Percentiles rank a stretch among this genome's conserved stretches.
Evolutionary conservation across 1,140 invertebrate genomes (phyloP).

Genomic region (Pseudomyrmex sp.): DNA sequence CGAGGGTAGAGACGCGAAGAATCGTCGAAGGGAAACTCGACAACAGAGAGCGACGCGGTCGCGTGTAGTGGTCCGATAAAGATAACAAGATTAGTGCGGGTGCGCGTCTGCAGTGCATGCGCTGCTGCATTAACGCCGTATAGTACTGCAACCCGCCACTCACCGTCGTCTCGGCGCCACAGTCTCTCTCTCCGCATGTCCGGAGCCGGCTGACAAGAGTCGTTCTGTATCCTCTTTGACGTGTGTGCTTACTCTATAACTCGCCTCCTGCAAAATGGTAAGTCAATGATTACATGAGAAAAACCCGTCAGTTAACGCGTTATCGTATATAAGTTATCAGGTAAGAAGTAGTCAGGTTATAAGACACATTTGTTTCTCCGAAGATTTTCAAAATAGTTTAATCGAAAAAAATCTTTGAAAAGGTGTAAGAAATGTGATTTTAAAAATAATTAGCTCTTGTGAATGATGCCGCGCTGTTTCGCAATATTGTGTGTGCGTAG

Average conservation of each 20-base stretch:
- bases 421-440: not conserved
- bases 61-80: not conserved
- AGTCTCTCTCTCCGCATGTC: slow-evolving; percentile 82
- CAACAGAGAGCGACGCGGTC: not conserved
- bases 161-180: slow-evolving; percentile 73
- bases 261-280: slow-evolving; percentile 76
- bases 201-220: slow-evolving; percentile 78
- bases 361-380: not conserved
- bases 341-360: too few species aligned
- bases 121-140: slow-evolving; percentile 76
- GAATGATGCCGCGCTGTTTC: not conserved
- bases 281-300: slow-evolving; percentile 46
- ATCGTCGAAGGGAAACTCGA: not conserved
- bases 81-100: slow-evolving; percentile 68
- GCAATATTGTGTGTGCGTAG: not conserved
- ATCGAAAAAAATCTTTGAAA: not conserved
- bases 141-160: slow-evolving; percentile 75
- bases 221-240: slow-evolving; percentile 62
- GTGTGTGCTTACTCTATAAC: slow-evolving; percentile 57
- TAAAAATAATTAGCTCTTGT: too few species aligned
- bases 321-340: too few species aligned
- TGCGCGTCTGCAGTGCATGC: slow-evolving; percentile 78
- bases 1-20: slow-evolving; percentile 5
- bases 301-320: not conserved
- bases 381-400: not conserved